Evolutionary conservation across 2,797 vertebrate species (phyloP).

Genomic region (Bradypus variegatus): DNA sequence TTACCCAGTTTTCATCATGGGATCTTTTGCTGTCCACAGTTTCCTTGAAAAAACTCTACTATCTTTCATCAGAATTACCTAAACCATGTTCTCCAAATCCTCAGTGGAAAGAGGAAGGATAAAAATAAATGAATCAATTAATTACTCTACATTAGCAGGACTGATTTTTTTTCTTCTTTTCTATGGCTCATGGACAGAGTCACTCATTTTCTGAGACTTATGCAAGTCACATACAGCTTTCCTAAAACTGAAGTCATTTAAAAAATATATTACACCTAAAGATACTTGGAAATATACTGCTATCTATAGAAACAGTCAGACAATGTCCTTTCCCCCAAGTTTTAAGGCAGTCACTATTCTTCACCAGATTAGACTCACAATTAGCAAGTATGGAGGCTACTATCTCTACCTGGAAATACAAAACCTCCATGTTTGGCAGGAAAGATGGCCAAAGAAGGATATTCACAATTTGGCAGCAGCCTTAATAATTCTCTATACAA

Average conservation of each 20-base stretch:
- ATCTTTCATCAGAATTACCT: background rate
- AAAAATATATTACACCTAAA: background rate
- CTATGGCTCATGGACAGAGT: background rate
- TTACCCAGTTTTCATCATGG: background rate
- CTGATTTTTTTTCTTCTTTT: background rate
- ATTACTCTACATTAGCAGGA: background rate
- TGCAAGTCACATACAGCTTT: background rate
- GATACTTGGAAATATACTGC: background rate
- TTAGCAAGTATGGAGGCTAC: constrained; percentile 29
- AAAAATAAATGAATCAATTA: background rate
- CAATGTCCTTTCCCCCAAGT: background rate
- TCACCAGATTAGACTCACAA: constrained; percentile 51
- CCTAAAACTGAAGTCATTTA: background rate
- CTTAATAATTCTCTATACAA: constrained; percentile 10
- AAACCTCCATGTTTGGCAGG: constrained; percentile 61
- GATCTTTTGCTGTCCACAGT: background rate
- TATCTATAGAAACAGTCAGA: background rate
- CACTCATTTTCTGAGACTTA: constrained; percentile 27
- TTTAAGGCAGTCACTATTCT: constrained; percentile 35
- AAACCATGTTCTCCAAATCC: background rate
- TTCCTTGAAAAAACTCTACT: background rate
- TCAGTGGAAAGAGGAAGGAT: background rate
- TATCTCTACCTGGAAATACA: background rate
- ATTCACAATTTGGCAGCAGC: constrained; percentile 39
- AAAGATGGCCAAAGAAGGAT: constrained; percentile 18